Evolutionary conservation across 2,888 invertebrate species (phyloP), one percentile per base, ranked within the genome.

Genomic region (Drosophila meridiana): DNA sequence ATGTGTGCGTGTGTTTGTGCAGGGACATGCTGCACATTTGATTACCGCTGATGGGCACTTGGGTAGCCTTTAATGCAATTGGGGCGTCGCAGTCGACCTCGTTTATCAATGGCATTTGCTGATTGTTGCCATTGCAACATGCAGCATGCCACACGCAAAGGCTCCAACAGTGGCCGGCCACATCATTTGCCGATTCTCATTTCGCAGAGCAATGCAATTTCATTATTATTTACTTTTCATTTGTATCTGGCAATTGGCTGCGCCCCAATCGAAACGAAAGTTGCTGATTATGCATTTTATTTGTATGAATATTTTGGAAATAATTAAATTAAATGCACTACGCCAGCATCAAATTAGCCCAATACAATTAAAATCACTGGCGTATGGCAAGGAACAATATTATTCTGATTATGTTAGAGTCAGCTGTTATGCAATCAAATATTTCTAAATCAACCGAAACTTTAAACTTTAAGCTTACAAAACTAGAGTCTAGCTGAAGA

Each of bases 181-280:
- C 88, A 82, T 82, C 80, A 83, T 87, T 83, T 78, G 75, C 70
- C 74, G 52, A 58, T 65, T 70, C 57, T 62, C 56, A 57, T 68
- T 71, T 58, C 52, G 50, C 59, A 48, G 26, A 47, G 60, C 60
- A 65, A 63, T 34, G 56, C 66, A 83, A 83, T 83, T 75, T 73
- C 66, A 65, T 73, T 83, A 83, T 84, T 88, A 83, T 84, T 87
- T 87, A 73, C 66, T 73, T 74, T 71, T 30, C 78, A 82, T 80
- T 78, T 81, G 77, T 80, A 82, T 79, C 78, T 81, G 40, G 40
- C 81, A 83, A 87, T 87, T 83, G 68, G 50, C 69, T 48, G 11
- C 13, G 47, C 28, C 40, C 59, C 48, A 36, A 53, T 62, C 45
- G 59, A 53, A 47, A 55, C 52, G 20, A 14, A 38, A 64, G 45